Conservation (phyloP, 1,140 invertebrate species). For the Rhyzopertha dominica region DNA sequence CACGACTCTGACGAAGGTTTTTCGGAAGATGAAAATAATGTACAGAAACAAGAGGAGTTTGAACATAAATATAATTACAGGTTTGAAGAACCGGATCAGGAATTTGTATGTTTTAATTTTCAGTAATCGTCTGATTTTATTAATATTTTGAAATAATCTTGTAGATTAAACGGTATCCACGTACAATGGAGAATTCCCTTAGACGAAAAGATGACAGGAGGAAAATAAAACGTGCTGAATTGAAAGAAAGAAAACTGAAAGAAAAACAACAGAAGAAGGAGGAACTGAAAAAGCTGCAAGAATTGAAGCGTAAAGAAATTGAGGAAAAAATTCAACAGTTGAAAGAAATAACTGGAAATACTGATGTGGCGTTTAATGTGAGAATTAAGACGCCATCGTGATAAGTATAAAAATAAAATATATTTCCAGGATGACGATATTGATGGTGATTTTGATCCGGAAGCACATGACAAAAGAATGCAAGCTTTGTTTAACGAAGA, state of each 20-base stretch:
- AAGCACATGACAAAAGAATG: constrained; percentile 85
- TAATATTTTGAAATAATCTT: constrained; percentile 25
- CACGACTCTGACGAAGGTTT: constrained; percentile 63
- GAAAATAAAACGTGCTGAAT: constrained; percentile 69
- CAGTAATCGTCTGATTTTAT: constrained; percentile 5
- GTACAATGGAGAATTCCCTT: constrained; percentile 79
- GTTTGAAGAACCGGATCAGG: constrained; percentile 92
- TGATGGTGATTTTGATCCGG: constrained; percentile 90
- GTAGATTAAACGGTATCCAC: constrained; percentile 82
- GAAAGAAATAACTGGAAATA: constrained; percentile 69
- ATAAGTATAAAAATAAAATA: constrained; percentile 9
- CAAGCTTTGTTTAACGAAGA: constrained; percentile 78
- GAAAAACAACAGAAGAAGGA: constrained; percentile 80
- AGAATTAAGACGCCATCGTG: background rate
- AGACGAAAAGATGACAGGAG: constrained; percentile 74
- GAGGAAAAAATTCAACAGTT: constrained; percentile 82
- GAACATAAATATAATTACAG: constrained; percentile 95
- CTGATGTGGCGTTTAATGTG: constrained; percentile 21
- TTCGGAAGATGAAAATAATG: constrained; percentile 75
- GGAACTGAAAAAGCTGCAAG: constrained; percentile 82
- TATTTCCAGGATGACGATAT: constrained; percentile 57
- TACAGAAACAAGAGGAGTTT: constrained; percentile 83
- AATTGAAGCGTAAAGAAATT: constrained; percentile 86
- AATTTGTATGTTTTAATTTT: constrained; percentile 66
- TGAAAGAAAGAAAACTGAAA: constrained; percentile 71